A percentile compares a stretch with the other conserved stretches of the same genome.
These are phyloP conservation scores for Blastobasis adustella DNA, from an alignment of 2,888 invertebrate genomes.

Conservation along the genomic window DNA sequence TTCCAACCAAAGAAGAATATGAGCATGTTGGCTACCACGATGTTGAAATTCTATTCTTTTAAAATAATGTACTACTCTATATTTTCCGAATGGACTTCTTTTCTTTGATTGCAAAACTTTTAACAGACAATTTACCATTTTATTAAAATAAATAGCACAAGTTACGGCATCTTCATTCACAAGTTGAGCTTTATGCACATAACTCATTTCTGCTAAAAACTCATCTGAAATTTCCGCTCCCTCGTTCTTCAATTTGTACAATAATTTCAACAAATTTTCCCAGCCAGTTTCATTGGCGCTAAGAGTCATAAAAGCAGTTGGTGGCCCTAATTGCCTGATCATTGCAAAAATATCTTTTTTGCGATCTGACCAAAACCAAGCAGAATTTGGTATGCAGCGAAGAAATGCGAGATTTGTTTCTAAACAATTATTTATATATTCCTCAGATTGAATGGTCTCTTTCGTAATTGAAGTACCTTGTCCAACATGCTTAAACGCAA, in stretches of 20 bases:
- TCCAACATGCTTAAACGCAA: slow-evolving; percentile 24
- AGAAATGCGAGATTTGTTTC: slow-evolving; percentile 37
- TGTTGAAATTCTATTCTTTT: slow-evolving; percentile 37
- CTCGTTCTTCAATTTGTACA: slow-evolving; percentile 29
- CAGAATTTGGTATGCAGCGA: slow-evolving; percentile 35
- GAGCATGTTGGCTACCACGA: slow-evolving; percentile 34
- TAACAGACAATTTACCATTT: slow-evolving; percentile 28
- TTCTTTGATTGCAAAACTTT: slow-evolving; percentile 25
- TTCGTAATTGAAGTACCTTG: slow-evolving; percentile 24
- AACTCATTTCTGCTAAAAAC: slow-evolving; percentile 15
- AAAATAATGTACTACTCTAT: slow-evolving; percentile 29
- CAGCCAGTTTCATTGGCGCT: slow-evolving; percentile 44
- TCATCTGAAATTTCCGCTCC: slow-evolving; percentile 19
- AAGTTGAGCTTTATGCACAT: slow-evolving; percentile 17
- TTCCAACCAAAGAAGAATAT: slow-evolving; percentile 35
- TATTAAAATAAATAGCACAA: slow-evolving; percentile 33
- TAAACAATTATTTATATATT: slow-evolving; percentile 28
- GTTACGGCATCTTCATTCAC: slow-evolving; percentile 31
- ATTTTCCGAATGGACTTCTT: slow-evolving; percentile 29
- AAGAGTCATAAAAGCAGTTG: slow-evolving; percentile 40
- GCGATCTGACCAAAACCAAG: slow-evolving; percentile 33
- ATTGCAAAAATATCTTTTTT: slow-evolving; percentile 45
- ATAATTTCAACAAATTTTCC: slow-evolving; percentile 26
- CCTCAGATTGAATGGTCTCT: slow-evolving; percentile 24
- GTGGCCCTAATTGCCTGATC: slow-evolving; percentile 40